Conservation (phyloP, 1,140 invertebrate species). For the Trialeurodes vaporariorum region DNA sequence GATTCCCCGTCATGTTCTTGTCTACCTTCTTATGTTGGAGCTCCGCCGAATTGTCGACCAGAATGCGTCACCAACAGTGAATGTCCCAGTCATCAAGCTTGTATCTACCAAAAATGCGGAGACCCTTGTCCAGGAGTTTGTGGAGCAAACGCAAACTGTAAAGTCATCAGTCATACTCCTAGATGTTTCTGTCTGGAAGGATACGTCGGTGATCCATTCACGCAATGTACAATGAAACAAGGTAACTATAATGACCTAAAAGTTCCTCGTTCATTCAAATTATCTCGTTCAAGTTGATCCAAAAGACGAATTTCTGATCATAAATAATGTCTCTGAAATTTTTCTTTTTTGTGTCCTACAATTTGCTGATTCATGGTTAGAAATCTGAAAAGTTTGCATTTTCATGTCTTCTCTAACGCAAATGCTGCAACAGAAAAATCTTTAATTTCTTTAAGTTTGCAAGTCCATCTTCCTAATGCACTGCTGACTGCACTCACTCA, state of each 20-base stretch:
- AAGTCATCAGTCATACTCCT: constrained; percentile 37
- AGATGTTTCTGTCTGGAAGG: constrained; percentile 34
- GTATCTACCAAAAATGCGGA: constrained; percentile 34
- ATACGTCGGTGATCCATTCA: constrained; percentile 36
- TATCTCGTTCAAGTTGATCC: too few species aligned
- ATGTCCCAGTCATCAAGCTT: constrained; percentile 35
- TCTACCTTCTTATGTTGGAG: constrained; percentile 32
- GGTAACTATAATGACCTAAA: constrained; percentile 13
- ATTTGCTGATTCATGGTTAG: too few species aligned
- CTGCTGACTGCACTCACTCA: too few species aligned
- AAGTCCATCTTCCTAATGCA: too few species aligned
- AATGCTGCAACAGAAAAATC: too few species aligned
- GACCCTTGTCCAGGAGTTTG: constrained; percentile 36
- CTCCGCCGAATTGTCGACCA: constrained; percentile 29
- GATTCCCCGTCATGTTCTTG: constrained; percentile 36
- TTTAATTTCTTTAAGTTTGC: too few species aligned
- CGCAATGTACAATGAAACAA: constrained; percentile 29
- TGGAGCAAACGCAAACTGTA: constrained; percentile 37
- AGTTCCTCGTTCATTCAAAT: constrained; percentile 4
- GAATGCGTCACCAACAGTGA: constrained; percentile 34
- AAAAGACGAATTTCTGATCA: too few species aligned
- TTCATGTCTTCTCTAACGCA: too few species aligned
- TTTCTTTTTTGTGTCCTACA: too few species aligned
- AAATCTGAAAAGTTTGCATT: too few species aligned
- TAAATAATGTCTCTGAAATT: too few species aligned